Conservation (phyloP, 2,888 invertebrate genomes). For the Aelia acuminata region DNA sequence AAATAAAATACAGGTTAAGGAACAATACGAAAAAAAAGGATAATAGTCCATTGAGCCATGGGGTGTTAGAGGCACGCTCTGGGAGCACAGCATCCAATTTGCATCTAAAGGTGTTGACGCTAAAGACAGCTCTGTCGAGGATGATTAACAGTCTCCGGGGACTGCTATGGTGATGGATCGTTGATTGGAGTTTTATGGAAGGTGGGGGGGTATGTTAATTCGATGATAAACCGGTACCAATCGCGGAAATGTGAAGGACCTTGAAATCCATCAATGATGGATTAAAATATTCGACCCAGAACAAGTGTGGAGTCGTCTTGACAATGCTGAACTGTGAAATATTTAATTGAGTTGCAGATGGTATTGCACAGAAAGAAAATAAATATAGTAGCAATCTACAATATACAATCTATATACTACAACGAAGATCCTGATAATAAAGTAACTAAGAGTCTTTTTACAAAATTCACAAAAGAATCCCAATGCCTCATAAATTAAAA, state of each 20-base stretch:
- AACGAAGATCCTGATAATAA: too few relatives aligned
- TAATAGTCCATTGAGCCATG: background rate
- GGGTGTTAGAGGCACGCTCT: constrained; percentile 16
- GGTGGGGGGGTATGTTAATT: constrained; percentile 27
- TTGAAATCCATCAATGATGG: background rate
- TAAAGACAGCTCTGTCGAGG: constrained; percentile 10
- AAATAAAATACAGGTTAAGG: background rate
- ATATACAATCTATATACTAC: too few relatives aligned
- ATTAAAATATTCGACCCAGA: background rate
- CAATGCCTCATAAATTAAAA: too few relatives aligned
- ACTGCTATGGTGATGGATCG: constrained; percentile 4
- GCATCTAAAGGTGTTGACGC: constrained; percentile 38
- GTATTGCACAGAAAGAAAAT: too few relatives aligned
- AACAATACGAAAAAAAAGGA: background rate
- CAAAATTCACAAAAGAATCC: too few relatives aligned
- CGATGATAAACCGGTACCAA: background rate
- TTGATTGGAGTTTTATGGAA: constrained; percentile 26
- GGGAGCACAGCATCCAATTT: constrained; percentile 22
- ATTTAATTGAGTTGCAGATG: background rate
- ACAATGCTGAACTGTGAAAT: background rate
- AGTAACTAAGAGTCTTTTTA: too few relatives aligned
- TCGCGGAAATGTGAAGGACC: background rate
- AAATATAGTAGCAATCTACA: too few relatives aligned
- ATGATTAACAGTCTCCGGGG: background rate
- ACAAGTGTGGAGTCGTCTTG: background rate